Evolutionary conservation across 2,797 vertebrate species (phyloP).

Genomic region (Anas georgica): DNA sequence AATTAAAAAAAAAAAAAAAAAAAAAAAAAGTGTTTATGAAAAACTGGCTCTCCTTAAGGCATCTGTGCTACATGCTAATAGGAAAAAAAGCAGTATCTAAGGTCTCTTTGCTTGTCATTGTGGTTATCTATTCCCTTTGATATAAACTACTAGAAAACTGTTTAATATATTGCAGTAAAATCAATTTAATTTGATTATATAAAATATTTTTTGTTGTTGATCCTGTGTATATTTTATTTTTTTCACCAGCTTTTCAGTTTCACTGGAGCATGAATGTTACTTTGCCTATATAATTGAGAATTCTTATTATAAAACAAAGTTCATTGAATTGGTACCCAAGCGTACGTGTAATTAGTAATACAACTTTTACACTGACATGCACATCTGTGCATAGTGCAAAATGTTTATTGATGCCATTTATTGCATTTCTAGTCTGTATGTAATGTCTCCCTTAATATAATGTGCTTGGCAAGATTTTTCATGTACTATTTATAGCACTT

Average conservation of each 20-base stretch:
- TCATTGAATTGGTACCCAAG: constrained; percentile 57
- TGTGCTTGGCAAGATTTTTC: background rate
- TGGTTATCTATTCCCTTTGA: constrained; percentile 10
- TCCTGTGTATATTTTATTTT: constrained; percentile 12
- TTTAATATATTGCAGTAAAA: background rate
- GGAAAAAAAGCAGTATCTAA: background rate
- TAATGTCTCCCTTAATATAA: constrained; percentile 11
- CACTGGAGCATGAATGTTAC: constrained; percentile 61
- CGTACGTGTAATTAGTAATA: constrained; percentile 70
- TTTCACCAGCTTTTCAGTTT: constrained; percentile 34
- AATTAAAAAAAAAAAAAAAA: background rate
- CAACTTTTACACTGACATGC: constrained; percentile 47
- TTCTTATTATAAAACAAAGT: constrained; percentile 62
- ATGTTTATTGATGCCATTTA: background rate
- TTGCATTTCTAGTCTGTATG: constrained; percentile 17
- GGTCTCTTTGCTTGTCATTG: background rate
- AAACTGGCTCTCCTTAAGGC: background rate
- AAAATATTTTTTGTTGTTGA: constrained; percentile 8
- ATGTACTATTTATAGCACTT: background rate
- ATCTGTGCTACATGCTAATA: background rate
- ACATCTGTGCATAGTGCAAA: constrained; percentile 57
- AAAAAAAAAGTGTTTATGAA: background rate
- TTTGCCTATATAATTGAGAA: constrained; percentile 63
- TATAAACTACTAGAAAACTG: background rate
- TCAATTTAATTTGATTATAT: background rate